Conservation (phyloP, 2,888 invertebrate species). For the Lottia scabra region DNA sequence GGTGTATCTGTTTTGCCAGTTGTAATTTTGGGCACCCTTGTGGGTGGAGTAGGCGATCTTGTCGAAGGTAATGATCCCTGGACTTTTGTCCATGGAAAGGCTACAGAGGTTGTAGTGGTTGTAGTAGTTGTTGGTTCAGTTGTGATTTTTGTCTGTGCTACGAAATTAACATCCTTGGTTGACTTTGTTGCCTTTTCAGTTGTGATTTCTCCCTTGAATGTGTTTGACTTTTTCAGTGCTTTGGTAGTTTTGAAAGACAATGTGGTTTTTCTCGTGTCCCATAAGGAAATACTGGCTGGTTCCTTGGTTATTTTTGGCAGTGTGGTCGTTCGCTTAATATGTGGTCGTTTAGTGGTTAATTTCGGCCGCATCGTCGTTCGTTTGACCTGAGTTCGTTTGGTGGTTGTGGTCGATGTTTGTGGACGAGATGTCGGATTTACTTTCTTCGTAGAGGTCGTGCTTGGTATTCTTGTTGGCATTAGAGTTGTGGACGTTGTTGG, state of each 20-base stretch:
- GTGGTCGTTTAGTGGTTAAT: constrained; percentile 15
- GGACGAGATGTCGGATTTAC: neutral
- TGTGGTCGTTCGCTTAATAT: constrained; percentile 6
- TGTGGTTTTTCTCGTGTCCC: constrained; percentile 8
- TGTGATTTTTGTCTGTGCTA: neutral
- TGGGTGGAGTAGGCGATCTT: neutral
- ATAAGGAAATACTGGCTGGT: constrained; percentile 8
- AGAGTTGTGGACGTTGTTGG: constrained; percentile 11
- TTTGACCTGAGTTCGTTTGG: constrained; percentile 1
- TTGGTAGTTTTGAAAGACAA: neutral
- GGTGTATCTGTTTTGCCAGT: neutral
- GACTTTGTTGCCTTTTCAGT: neutral
- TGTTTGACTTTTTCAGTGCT: neutral
- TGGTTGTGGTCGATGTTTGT: neutral
- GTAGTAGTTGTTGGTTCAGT: neutral
- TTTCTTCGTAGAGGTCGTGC: neutral
- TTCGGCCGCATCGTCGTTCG: neutral
- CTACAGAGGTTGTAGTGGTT: neutral
- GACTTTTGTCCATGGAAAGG: neutral
- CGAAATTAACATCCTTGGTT: neutral
- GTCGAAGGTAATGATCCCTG: neutral
- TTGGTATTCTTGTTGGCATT: constrained; percentile 1
- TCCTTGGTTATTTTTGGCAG: neutral
- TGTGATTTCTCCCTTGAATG: neutral
- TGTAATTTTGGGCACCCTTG: neutral